A percentile compares a stretch with the other conserved stretches of the same genome.
phyloP scores from a whole-genome alignment of 2,888 invertebrate species.

The Junonia oenone region DNA sequence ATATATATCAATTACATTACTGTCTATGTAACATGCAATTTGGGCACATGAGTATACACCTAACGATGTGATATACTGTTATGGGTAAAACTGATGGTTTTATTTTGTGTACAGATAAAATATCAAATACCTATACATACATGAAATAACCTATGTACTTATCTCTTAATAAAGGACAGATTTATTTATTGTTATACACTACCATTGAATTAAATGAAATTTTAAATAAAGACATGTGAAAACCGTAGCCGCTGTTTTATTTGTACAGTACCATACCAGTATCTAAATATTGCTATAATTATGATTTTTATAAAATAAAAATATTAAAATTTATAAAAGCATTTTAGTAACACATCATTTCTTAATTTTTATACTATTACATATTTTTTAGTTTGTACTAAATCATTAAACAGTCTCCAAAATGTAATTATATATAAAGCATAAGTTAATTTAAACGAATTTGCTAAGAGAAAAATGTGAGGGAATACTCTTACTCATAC shows the following conservation, averaged over 20 bases:
- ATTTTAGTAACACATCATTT: too few relatives aligned
- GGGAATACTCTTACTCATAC: slow-evolving; percentile 3
- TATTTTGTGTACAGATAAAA: slow-evolving; percentile 70
- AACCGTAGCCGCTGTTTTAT: slow-evolving; percentile 12
- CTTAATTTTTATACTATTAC: too few relatives aligned
- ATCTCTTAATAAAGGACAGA: slow-evolving; percentile 61
- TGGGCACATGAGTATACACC: slow-evolving; percentile 71
- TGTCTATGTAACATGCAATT: slow-evolving; percentile 41
- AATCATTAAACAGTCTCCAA: too few relatives aligned
- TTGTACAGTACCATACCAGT: too few relatives aligned
- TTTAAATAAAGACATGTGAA: slow-evolving; percentile 68
- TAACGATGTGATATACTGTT: slow-evolving; percentile 65
- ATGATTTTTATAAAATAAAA: too few relatives aligned
- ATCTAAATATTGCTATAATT: too few relatives aligned
- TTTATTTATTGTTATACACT: slow-evolving; percentile 76
- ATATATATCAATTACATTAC: slow-evolving; percentile 20
- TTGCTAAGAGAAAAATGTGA: background rate
- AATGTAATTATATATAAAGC: too few relatives aligned
- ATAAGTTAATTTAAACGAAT: background rate
- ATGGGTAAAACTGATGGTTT: slow-evolving; percentile 65
- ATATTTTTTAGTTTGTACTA: too few relatives aligned
- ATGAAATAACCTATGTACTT: slow-evolving; percentile 55
- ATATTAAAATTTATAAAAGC: too few relatives aligned
- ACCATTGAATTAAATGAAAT: slow-evolving; percentile 64
- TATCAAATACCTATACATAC: slow-evolving; percentile 54